Evolutionary conservation across 2,113 vertebrate genomes (phyloP).

Genomic region (Amblyopsis rosae): DNA sequence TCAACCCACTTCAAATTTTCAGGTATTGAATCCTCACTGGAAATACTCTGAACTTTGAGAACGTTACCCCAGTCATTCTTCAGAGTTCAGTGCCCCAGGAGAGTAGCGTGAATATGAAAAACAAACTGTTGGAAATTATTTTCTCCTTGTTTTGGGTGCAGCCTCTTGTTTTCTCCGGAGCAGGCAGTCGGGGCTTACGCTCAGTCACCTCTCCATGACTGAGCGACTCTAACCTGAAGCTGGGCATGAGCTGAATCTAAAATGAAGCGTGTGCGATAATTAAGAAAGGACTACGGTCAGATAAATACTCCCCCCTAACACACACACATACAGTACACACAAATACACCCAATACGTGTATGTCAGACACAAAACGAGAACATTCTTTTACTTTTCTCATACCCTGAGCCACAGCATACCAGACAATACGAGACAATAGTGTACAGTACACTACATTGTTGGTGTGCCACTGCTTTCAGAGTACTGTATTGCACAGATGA

Average conservation of each 20-base stretch:
- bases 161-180: slow-evolving; percentile 59
- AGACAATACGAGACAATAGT: not conserved
- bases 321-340: not conserved
- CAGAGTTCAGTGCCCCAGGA: slow-evolving; percentile 58
- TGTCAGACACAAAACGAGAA: not conserved
- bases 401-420: slow-evolving; percentile 14
- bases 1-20: slow-evolving; percentile 61
- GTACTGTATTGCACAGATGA: slow-evolving; percentile 12
- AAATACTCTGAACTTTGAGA: slow-evolving; percentile 64
- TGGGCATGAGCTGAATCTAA: slow-evolving; percentile 53
- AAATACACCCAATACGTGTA: slow-evolving; percentile 1
- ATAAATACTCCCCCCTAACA: not conserved
- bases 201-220: slow-evolving; percentile 36
- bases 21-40: slow-evolving; percentile 69
- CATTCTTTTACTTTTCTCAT: slow-evolving; percentile 8
- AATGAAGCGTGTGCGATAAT: slow-evolving; percentile 39
- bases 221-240: slow-evolving; percentile 52
- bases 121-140: slow-evolving; percentile 60
- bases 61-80: slow-evolving; percentile 63
- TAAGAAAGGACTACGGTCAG: slow-evolving; percentile 26
- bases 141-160: slow-evolving; percentile 50
- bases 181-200: slow-evolving; percentile 45
- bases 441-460: slow-evolving; percentile 16
- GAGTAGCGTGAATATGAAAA: slow-evolving; percentile 62
- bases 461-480: slow-evolving; percentile 2